phyloP scores from a whole-genome alignment of 2,888 invertebrate species.

The Ophonus ardosiacus region DNA sequence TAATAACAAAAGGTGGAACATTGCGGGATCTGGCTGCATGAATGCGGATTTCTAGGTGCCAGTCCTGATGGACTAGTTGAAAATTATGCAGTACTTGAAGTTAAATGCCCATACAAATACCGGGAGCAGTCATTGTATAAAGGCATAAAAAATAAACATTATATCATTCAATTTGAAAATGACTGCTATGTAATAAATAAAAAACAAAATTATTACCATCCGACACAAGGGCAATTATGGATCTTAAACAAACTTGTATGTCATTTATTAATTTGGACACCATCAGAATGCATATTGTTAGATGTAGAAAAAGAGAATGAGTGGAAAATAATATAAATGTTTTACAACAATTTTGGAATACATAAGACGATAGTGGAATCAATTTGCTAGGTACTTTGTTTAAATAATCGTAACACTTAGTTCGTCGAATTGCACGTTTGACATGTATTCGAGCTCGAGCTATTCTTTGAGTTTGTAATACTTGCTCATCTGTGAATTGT shows the following conservation, averaged over 20 bases:
- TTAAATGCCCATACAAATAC: conserved; percentile 61
- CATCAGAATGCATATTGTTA: background rate
- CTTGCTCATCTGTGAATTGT: conserved; percentile 67
- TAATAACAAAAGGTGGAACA: conserved; percentile 12
- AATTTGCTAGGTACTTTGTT: conserved; percentile 29
- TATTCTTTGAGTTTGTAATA: conserved; percentile 66
- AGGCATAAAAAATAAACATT: conserved; percentile 30
- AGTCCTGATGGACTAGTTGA: conserved; percentile 58
- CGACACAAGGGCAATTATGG: conserved; percentile 15
- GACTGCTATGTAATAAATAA: conserved; percentile 9
- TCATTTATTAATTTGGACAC: conserved; percentile 40
- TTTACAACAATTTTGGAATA: conserved; percentile 12
- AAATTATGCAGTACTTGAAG: conserved; percentile 57
- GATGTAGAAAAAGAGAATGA: conserved; percentile 14
- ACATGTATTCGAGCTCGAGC: conserved; percentile 68
- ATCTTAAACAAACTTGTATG: conserved; percentile 5
- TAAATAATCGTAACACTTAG: conserved; percentile 66
- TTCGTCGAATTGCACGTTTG: conserved; percentile 67
- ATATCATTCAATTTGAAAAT: conserved; percentile 41
- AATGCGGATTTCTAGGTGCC: conserved; percentile 54
- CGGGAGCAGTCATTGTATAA: background rate
- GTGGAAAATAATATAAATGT: conserved; percentile 35
- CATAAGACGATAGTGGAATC: background rate
- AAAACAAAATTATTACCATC: conserved; percentile 34
- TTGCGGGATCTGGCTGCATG: conserved; percentile 53